Conservation (phyloP, 35 echinoderm and acorn worm genomes). For the Lytechinus variegatus region DNA sequence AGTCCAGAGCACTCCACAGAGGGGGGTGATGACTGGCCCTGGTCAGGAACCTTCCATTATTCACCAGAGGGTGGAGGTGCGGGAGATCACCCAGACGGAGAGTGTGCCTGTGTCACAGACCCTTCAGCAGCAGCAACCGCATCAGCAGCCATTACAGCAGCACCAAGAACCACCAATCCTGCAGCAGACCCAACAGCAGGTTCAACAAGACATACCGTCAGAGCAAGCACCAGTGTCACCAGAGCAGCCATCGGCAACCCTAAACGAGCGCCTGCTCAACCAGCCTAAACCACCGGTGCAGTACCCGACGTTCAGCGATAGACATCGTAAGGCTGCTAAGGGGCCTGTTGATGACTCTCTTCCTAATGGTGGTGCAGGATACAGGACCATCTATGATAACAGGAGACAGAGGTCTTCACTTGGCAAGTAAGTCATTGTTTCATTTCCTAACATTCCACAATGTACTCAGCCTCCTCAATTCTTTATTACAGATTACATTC, state of each 20-base stretch:
- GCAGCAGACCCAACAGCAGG: conserved; percentile 9
- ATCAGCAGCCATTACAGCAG: conserved; percentile 24
- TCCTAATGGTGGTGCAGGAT: conserved; percentile 65
- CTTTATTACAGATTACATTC: too few relatives aligned
- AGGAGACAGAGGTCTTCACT: conserved; percentile 67
- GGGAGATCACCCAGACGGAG: conserved; percentile 28
- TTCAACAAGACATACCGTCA: conserved; percentile 40
- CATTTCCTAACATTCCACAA: background rate
- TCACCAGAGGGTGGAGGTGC: conserved; percentile 47
- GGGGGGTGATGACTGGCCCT: background rate
- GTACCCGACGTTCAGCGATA: conserved; percentile 98
- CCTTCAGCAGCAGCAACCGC: conserved; percentile 44
- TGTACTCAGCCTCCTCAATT: too few relatives aligned
- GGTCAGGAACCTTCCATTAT: conserved; percentile 55
- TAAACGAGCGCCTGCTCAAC: conserved; percentile 63
- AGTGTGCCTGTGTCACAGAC: background rate
- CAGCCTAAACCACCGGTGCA: conserved; percentile 58
- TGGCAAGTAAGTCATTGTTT: conserved; percentile 73
- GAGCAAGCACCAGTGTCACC: conserved; percentile 6
- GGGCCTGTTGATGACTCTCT: conserved; percentile 57
- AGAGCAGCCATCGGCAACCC: conserved; percentile 45
- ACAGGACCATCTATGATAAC: conserved; percentile 94
- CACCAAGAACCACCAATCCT: conserved; percentile 8
- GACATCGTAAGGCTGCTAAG: conserved; percentile 71
- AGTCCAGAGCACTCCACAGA: conserved; percentile 44